Evolutionary conservation across 92 coral and sea anemone species (phyloP).

Genomic region (Galaxea fascicularis): DNA sequence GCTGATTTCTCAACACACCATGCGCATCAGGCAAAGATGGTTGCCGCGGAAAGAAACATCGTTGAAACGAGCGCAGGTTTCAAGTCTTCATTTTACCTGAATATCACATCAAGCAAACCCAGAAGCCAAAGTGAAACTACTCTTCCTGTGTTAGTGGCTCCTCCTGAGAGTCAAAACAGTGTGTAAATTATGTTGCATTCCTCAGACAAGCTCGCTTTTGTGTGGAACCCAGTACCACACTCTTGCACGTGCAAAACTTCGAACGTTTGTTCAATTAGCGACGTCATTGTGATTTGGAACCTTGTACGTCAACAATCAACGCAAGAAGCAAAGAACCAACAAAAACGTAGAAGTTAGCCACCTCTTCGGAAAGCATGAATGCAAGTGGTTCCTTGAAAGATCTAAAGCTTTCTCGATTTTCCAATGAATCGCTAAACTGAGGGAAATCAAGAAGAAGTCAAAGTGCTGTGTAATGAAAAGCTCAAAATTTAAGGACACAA

Average conservation of each 20-base stretch:
- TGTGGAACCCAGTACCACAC: neutral
- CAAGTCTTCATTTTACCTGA: no score
- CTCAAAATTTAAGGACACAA: slow-evolving; percentile 4
- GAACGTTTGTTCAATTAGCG: slow-evolving; percentile 38
- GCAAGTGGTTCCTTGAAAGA: neutral
- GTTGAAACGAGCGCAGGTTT: no score
- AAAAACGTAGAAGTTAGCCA: no score
- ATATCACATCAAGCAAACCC: no score
- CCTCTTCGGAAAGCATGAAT: neutral
- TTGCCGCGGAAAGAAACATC: neutral
- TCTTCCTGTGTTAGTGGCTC: no score
- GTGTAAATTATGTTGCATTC: neutral
- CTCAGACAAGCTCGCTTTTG: neutral
- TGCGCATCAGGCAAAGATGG: slow-evolving; percentile 1
- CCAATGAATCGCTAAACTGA: neutral
- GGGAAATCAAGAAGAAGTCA: neutral
- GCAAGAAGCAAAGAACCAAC: neutral
- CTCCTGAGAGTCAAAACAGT: neutral
- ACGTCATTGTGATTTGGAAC: slow-evolving; percentile 47
- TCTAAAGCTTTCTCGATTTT: neutral
- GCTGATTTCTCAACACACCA: neutral
- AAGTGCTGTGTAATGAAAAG: slow-evolving; percentile 1
- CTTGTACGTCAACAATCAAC: slow-evolving; percentile 75
- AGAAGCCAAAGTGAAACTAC: no score
- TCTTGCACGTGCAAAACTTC: neutral